These are phyloP conservation scores for Bombus fervidus DNA, from an alignment of 1,140 invertebrate genomes.

Conservation along the genomic window DNA sequence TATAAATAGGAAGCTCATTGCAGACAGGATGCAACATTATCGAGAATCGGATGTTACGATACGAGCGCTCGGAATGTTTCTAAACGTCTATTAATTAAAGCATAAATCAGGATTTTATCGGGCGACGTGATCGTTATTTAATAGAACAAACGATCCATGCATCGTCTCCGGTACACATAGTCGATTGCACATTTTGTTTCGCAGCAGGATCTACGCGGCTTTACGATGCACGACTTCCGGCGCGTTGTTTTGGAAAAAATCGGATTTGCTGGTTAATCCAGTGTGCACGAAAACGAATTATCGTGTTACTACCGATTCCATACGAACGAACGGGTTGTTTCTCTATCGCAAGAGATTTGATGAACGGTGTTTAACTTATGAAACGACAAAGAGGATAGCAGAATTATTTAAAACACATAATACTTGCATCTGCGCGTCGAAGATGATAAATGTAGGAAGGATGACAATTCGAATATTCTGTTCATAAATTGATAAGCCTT, in stretches of 20 bases:
- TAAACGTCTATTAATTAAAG: conserved; percentile 27
- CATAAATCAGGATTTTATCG: conserved; percentile 30
- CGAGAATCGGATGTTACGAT: background rate
- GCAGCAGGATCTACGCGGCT: conserved; percentile 25
- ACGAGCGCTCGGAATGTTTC: background rate
- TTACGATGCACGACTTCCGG: conserved; percentile 53
- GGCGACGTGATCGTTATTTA: conserved; percentile 20
- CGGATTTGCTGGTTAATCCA: conserved; percentile 62
- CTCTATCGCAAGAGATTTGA: background rate
- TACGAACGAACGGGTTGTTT: conserved; percentile 4
- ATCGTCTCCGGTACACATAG: conserved; percentile 28
- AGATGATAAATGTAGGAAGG: too few relatives aligned
- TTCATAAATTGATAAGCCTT: too few relatives aligned
- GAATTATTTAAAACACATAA: background rate
- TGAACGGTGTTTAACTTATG: conserved; percentile 17
- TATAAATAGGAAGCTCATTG: background rate
- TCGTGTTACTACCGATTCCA: conserved; percentile 45
- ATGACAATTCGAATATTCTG: too few relatives aligned
- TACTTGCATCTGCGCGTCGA: background rate
- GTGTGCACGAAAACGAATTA: conserved; percentile 61
- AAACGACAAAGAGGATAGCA: background rate
- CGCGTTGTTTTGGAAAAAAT: conserved; percentile 66
- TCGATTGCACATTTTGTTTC: conserved; percentile 60
- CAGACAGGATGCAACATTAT: background rate
- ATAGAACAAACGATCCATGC: conserved; percentile 39